Percentiles rank a stretch among this genome's conserved stretches.
phyloP scores from a whole-genome alignment of 2,797 vertebrate genomes.

The Setipinna tenuifilis region DNA sequence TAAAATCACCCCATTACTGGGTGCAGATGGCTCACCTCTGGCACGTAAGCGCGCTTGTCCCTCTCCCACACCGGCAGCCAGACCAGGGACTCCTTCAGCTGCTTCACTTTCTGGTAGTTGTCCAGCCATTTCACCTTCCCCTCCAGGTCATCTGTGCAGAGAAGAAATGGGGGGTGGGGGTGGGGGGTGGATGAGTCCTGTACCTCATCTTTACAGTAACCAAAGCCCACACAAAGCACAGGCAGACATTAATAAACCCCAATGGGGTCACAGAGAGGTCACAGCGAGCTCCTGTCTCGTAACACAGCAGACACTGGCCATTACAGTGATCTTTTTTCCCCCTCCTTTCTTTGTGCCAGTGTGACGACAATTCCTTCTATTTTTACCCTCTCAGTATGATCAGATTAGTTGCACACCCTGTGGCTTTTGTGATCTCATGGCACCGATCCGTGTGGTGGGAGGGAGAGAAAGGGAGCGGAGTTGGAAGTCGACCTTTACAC shows the following conservation, averaged over 20 bases:
- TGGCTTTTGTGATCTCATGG: not conserved
- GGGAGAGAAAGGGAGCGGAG: conserved; percentile 25
- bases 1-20: too few relatives aligned
- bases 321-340: not conserved
- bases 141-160: conserved; percentile 85
- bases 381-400: conserved; percentile 14
- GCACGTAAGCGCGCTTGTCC: conserved; percentile 87
- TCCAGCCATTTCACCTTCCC: conserved; percentile 94
- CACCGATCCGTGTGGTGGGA: conserved; percentile 4
- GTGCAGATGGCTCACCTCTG: conserved; percentile 75
- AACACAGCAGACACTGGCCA: not conserved
- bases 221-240: not conserved
- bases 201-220: conserved; percentile 6
- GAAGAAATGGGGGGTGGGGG: conserved; percentile 25
- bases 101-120: conserved; percentile 89
- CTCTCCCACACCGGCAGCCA: conserved; percentile 91
- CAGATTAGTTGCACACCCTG: not conserved
- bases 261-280: not conserved
- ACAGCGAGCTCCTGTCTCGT: not conserved
- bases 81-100: conserved; percentile 85
- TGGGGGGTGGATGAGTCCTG: not conserved
- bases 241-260: not conserved
- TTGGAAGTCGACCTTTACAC: not conserved
- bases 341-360: not conserved
- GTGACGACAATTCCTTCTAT: conserved; percentile 17